These are phyloP conservation scores for Meriones psammophilus DNA, from an alignment of 2,797 vertebrate species.

Conservation along the genomic window DNA sequence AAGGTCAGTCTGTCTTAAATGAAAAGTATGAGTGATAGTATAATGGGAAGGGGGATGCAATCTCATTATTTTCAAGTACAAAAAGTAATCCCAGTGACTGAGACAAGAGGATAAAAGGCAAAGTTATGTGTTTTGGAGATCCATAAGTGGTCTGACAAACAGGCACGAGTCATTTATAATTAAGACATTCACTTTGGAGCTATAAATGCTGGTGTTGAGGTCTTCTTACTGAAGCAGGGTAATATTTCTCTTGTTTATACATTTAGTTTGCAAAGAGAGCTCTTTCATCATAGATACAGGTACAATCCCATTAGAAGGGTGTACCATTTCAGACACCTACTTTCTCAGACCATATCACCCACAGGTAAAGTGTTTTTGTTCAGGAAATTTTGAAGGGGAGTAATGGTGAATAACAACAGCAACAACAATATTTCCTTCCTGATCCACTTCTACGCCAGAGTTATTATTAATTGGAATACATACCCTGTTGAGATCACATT, in stretches of 20 bases:
- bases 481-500: not conserved
- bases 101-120: slow-evolving; percentile 78
- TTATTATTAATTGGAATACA: slow-evolving; percentile 50
- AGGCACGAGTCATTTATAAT: slow-evolving; percentile 71
- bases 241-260: slow-evolving; percentile 75
- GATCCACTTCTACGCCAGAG: not conserved
- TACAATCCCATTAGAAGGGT: slow-evolving; percentile 63
- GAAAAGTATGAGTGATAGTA: slow-evolving; percentile 75
- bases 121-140: slow-evolving; percentile 67
- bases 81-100: slow-evolving; percentile 73
- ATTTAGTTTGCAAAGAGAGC: slow-evolving; percentile 62
- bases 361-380: slow-evolving; percentile 50
- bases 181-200: slow-evolving; percentile 63
- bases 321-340: slow-evolving; percentile 52
- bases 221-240: slow-evolving; percentile 63
- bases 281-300: slow-evolving; percentile 70
- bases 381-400: slow-evolving; percentile 43
- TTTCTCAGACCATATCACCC: slow-evolving; percentile 25
- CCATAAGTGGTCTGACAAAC: slow-evolving; percentile 75
- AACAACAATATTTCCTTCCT: slow-evolving; percentile 5
- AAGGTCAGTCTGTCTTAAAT: slow-evolving; percentile 79
- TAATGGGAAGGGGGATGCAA: slow-evolving; percentile 62
- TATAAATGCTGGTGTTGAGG: slow-evolving; percentile 60
- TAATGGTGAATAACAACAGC: slow-evolving; percentile 19
- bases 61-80: slow-evolving; percentile 79